Evolutionary conservation across 2,113 vertebrate genomes (phyloP), one percentile per base, ranked within the genome.

Genomic region (Rhizomys pruinosus): DNA sequence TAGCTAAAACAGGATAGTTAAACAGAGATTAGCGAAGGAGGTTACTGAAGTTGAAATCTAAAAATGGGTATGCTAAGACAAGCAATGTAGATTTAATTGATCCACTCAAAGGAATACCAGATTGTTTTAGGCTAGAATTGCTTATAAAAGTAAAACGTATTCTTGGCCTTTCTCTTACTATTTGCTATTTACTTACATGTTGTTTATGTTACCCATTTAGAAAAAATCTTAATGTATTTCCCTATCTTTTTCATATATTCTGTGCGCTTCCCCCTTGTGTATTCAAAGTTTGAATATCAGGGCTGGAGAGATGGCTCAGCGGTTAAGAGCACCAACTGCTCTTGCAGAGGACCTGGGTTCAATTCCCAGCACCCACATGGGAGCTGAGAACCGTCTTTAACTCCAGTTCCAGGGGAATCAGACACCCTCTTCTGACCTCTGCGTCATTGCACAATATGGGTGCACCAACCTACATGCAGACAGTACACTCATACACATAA

Each of bases 281-380:
- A 72, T 87, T 95, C 63, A 81, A 5, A 71, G 25, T 93, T 96
- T 91, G 87, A 94, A 97, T 84, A 72, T 61, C 39, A 80, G n/a
- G n/a, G n/a, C n/a, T n/a, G n/a, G n/a, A n/a, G n/a, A n/a, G n/a
- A n/a, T n/a, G n/a, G n/a, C n/a, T n/a, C n/a, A n/a, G n/a, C n/a
- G n/a, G n/a, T n/a, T n/a, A n/a, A n/a, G n/a, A n/a, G n/a, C n/a
- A n/a, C n/a, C n/a, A n/a, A n/a, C n/a, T n/a, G n/a, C n/a, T n/a
- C n/a, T n/a, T n/a, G n/a, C n/a, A n/a, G n/a, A n/a, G n/a, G n/a
- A n/a, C n/a, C n/a, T n/a, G n/a, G n/a, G n/a, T n/a, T n/a, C n/a
- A n/a, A n/a, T n/a, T n/a, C n/a, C n/a, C n/a, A n/a, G n/a, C n/a
- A n/a, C n/a, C n/a, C n/a, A n/a, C n/a, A n/a, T n/a, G n/a, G n/a